Evolutionary conservation across 2,113 vertebrate species (phyloP).

Genomic region (Trochalopteron elliotii): DNA sequence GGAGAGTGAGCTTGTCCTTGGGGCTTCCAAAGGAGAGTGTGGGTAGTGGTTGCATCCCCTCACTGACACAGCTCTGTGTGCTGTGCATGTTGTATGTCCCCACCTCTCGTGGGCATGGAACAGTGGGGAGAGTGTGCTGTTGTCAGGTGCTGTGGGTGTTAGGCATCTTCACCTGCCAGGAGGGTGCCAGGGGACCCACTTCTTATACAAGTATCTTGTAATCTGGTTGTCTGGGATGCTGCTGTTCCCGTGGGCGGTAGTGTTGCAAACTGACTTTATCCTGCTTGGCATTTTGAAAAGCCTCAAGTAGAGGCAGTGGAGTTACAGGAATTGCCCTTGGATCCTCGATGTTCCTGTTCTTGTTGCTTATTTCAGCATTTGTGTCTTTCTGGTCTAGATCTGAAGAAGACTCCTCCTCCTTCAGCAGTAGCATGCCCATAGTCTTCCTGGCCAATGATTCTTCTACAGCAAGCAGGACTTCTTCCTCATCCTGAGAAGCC

Average conservation of each 20-base stretch:
- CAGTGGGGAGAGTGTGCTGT: neutral
- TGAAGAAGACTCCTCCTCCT: conserved; percentile 70
- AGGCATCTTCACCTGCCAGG: neutral
- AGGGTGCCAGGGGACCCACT: neutral
- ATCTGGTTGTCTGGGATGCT: neutral
- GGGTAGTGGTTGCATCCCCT: too few relatives aligned
- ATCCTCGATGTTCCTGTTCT: neutral
- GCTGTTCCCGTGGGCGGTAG: neutral
- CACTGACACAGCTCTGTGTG: neutral
- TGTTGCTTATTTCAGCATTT: neutral
- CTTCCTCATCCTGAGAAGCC: conserved; percentile 72
- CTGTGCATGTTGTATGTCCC: rapidly evolving
- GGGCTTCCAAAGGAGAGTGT: neutral
- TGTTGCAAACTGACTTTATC: neutral
- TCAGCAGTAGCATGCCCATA: conserved; percentile 77
- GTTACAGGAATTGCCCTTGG: neutral
- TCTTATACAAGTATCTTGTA: neutral
- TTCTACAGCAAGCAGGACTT: conserved; percentile 81
- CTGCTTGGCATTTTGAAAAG: neutral
- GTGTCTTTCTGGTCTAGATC: conserved; percentile 62
- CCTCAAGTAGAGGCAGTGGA: neutral
- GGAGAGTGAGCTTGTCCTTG: neutral
- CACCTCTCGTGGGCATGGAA: rapidly evolving
- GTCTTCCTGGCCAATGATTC: conserved; percentile 83
- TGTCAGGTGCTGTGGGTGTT: neutral